phyloP scores from a whole-genome alignment of 2,113 vertebrate genomes.

The Salvelinus namaycush region DNA sequence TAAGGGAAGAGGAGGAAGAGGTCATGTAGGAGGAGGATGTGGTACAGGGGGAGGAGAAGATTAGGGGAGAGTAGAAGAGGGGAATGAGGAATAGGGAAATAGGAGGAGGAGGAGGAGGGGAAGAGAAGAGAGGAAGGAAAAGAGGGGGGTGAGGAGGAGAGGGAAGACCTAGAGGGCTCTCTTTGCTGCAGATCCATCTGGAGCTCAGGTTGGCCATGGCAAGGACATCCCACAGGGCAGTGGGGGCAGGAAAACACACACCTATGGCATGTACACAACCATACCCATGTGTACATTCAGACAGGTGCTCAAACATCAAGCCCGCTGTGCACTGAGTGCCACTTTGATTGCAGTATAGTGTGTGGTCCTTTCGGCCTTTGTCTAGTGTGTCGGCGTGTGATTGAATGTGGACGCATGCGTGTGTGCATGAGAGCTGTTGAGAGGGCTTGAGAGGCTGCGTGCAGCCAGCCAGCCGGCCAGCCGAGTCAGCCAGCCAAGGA shows the following conservation, averaged over 20 bases:
- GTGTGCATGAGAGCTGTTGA: not conserved
- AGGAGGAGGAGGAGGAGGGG: too few species aligned
- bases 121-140: too few species aligned
- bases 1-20: not conserved
- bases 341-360: not conserved
- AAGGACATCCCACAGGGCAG: not conserved
- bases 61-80: too few species aligned
- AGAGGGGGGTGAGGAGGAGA: not conserved
- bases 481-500: constrained; percentile 31
- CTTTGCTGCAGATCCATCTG: not conserved
- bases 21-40: too few species aligned
- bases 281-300: not conserved
- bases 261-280: not conserved
- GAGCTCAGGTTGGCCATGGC: not conserved
- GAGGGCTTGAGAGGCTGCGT: not conserved
- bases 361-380: too few species aligned
- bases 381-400: not conserved
- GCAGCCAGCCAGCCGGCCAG: not conserved
- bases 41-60: too few species aligned
- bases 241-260: not conserved
- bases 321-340: not conserved
- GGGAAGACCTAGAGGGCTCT: not conserved
- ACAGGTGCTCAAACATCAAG: not conserved
- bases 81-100: too few species aligned
- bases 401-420: not conserved